These are phyloP conservation scores for Kryptopterus vitreolus DNA, from an alignment of 2,797 vertebrate species.

Conservation along the genomic window DNA sequence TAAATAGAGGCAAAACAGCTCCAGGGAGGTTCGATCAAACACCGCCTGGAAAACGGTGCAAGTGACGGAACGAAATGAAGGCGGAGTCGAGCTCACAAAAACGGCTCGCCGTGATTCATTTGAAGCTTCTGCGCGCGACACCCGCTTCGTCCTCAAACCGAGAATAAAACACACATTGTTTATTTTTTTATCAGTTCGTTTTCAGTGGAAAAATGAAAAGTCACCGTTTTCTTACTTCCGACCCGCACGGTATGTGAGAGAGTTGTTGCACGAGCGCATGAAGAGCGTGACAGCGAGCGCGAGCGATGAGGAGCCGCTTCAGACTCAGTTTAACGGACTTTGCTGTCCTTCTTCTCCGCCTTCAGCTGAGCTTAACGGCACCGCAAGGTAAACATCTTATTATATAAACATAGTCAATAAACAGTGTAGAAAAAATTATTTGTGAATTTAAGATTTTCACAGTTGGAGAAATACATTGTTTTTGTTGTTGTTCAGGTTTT, in stretches of 20 bases:
- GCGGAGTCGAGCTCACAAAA: slow-evolving; percentile 11
- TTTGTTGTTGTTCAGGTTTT: not conserved
- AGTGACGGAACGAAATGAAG: not conserved
- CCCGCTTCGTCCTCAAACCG: not conserved
- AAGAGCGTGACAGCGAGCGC: not conserved
- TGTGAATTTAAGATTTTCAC: not conserved
- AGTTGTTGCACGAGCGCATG: not conserved
- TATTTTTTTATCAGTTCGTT: not conserved
- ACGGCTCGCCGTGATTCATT: not conserved
- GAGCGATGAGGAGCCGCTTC: not conserved
- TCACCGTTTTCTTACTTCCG: not conserved
- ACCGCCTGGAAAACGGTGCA: not conserved
- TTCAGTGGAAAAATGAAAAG: not conserved
- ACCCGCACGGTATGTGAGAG: not conserved
- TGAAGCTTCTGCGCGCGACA: not conserved
- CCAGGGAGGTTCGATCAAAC: not conserved
- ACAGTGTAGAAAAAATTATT: not conserved
- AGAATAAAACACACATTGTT: not conserved
- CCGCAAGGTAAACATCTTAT: not conserved
- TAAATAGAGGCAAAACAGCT: not conserved
- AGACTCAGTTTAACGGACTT: not conserved
- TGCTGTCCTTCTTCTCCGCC: not conserved
- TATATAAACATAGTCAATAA: not conserved
- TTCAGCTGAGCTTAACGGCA: not conserved
- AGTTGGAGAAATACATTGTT: not conserved